phyloP scores from a whole-genome alignment of 2,888 invertebrate species.

The Sinentomon sp. region DNA sequence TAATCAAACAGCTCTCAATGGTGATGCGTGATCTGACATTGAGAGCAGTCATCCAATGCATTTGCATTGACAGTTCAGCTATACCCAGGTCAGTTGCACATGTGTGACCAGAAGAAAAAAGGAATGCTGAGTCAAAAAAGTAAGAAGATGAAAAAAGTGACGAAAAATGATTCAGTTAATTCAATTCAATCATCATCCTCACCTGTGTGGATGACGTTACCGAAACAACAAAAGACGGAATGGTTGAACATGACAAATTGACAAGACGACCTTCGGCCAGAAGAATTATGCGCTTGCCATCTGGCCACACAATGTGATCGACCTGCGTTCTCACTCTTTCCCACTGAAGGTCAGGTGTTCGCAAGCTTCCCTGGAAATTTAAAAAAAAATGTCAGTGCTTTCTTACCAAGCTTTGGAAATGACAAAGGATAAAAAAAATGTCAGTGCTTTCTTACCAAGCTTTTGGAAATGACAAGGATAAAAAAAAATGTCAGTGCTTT shows the following conservation, averaged over 20 bases:
- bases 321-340: conserved; percentile 92
- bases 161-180: not conserved
- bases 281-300: conserved; percentile 75
- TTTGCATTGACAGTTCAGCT: too few relatives aligned
- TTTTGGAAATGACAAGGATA: too few relatives aligned
- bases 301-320: conserved; percentile 95
- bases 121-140: not conserved
- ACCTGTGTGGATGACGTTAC: conserved; percentile 86
- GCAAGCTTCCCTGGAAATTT: conserved; percentile 40
- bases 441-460: too few relatives aligned
- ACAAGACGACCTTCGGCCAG: conserved; percentile 84
- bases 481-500: too few relatives aligned
- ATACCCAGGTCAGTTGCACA: too few relatives aligned
- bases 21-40: too few relatives aligned
- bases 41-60: too few relatives aligned
- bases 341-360: conserved; percentile 86
- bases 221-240: conserved; percentile 92
- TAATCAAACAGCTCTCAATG: too few relatives aligned
- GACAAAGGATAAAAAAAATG: not conserved
- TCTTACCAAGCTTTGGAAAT: too few relatives aligned
- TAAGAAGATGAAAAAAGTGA: not conserved
- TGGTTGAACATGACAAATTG: conserved; percentile 83
- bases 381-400: conserved; percentile 1
- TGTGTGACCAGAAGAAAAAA: not conserved
- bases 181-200: conserved; percentile 7